These are phyloP conservation scores for Pimpla rufipes DNA, from an alignment of 2,888 invertebrate species.

Conservation along the genomic window DNA sequence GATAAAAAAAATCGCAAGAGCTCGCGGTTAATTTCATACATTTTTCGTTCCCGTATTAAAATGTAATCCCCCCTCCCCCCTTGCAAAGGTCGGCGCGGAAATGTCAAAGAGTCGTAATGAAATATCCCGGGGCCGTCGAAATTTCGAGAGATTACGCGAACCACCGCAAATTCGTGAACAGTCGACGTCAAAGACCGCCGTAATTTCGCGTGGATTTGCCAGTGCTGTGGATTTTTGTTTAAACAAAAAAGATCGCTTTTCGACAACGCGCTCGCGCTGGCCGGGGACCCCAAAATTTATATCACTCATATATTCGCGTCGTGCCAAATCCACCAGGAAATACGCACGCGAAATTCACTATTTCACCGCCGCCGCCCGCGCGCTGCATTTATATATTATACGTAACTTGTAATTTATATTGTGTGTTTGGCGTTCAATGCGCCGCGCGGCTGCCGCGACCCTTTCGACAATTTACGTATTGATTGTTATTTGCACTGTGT, in stretches of 20 bases:
- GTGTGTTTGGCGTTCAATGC: conserved; percentile 12
- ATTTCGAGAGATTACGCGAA: neutral
- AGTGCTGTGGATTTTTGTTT: neutral
- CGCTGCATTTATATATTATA: conserved; percentile 3
- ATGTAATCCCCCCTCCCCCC: too few species aligned
- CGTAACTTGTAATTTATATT: conserved; percentile 43
- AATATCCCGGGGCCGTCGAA: neutral
- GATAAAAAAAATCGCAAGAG: too few species aligned
- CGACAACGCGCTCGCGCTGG: neutral
- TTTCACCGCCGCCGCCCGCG: conserved; percentile 16
- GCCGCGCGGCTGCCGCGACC: neutral
- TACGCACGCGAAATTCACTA: conserved; percentile 18
- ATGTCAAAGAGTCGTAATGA: neutral
- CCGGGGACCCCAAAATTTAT: conserved; percentile 14
- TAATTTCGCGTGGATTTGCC: neutral
- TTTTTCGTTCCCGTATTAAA: too few species aligned
- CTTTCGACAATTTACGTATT: conserved; percentile 52
- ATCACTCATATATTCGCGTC: conserved; percentile 15
- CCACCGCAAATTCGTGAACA: neutral
- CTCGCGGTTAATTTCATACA: too few species aligned
- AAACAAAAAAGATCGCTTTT: neutral
- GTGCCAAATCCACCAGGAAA: conserved; percentile 12
- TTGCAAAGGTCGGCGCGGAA: neutral
- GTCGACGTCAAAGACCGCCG: neutral
- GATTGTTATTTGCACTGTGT: conserved; percentile 51